Base-by-base conservation (phyloP, 35 echinoderm and acorn worm species). In the Chiridota heheva region DNA sequence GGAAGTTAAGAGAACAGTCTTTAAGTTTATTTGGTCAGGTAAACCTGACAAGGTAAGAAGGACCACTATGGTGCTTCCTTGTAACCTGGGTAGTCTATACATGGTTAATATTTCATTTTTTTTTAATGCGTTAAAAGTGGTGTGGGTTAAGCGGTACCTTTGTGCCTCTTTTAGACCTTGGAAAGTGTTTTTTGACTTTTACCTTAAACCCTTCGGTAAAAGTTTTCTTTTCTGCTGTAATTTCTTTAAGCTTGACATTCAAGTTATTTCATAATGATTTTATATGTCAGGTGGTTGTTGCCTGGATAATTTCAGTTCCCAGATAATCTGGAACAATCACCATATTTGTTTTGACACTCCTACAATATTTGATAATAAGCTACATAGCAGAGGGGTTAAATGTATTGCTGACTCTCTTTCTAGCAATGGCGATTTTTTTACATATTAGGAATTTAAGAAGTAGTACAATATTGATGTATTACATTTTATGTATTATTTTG, bases 91-190 rank as follows among this genome's bases (percentile, higher is more conserved):
- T 22, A 55, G 75, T 25, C 16, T 79, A 4, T 60, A 79, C 20
- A n/a, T 79, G n/a, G 60, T 0, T 30, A 31, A 79, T 79, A 43
- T 79, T 79, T 44, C 3, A 73, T 47, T 40, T 63, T 61, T 58
- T 63, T 60, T 79, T 30, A 44, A 31, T 16, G 49, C 28, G 17
- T 18, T 63, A 7, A 62, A 79, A 63, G 22, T 62, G 31, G 7
- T 35, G 15, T 58, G 75, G 57, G 32, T 79, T 1, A 38, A 60
- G 10, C 58, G 29, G 22, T 60, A 60, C 22, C 36, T 4, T 8
- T 2, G 60, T 36, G 25, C 40, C 17, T 2, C 15, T 62, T 16
- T 34, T 1, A 17, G 34, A 36, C 26, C 31, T 37, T 79, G 75
- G 49, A 79, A 75, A 32, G 3, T 36, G 18, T 2, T 78, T 63